These are phyloP conservation scores for Bambusicola thoracicus DNA, from an alignment of 2,113 vertebrate genomes.

Conservation along the genomic window DNA sequence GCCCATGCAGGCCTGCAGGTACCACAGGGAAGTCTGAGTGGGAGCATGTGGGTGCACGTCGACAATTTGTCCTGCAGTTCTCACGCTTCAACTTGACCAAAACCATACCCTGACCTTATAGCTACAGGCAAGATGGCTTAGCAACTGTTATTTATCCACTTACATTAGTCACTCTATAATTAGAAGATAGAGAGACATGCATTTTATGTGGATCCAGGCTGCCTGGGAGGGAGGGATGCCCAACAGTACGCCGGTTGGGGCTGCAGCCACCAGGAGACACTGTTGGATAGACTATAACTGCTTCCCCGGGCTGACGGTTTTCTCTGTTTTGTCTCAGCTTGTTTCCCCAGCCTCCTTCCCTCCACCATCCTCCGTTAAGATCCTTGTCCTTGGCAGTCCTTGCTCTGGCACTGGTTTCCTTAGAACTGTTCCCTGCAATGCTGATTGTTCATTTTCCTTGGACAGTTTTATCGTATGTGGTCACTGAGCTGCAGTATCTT, in stretches of 20 bases:
- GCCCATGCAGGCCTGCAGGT: neutral
- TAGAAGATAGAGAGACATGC: neutral
- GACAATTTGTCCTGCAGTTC: neutral
- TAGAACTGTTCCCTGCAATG: neutral
- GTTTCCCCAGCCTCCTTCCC: neutral
- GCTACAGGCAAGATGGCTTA: neutral
- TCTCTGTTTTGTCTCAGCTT: neutral
- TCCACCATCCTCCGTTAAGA: neutral
- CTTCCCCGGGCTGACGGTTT: rapidly evolving
- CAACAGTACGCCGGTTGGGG: neutral
- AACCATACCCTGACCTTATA: neutral
- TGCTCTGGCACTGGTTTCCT: neutral
- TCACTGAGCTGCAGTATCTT: neutral
- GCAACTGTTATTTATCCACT: neutral
- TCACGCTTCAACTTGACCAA: neutral
- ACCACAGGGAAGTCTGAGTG: rapidly evolving
- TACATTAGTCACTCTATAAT: neutral
- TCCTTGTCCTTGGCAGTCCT: neutral
- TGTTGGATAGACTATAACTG: constrained; percentile 33
- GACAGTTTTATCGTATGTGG: neutral
- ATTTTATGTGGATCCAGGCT: neutral
- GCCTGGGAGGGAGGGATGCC: neutral
- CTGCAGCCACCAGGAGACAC: constrained; percentile 42
- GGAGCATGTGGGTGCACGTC: rapidly evolving
- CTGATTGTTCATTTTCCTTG: neutral